Evolutionary conservation across 2,113 vertebrate genomes (phyloP), one percentile per base, ranked within the genome.

Genomic region (Cisticola juncidis): DNA sequence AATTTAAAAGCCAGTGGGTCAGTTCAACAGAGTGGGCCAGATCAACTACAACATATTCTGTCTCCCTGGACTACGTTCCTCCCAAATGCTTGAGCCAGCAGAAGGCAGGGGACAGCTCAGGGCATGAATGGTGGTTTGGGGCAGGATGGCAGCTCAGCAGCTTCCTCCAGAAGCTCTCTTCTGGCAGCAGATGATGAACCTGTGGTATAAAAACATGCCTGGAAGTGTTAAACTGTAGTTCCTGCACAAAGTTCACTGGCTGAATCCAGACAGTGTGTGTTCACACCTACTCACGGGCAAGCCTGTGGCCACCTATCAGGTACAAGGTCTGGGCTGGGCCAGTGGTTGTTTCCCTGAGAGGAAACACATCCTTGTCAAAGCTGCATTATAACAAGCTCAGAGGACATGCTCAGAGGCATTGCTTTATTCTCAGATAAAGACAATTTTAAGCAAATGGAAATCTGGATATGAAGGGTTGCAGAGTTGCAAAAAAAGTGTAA

Each of bases 71-170:
- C 13, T 8, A 70, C 12, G 16, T 58, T 3, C 4, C 11, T 33
- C 6, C 6, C 8, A 58, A 35, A 64, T 40, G 12, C 28, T 88
- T 1, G 0, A 68, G 40, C n/a, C 2, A 6, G 44, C 16, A 60
- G 38, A 60, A 86, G 44, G 12, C 42, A 64, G n/a, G 11, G 14
- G 20, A 17, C 29, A 79, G 33, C 53, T 53, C 13, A 64, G 40
- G n/a, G 9, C 33, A 31, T 11, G 26, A 53, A 26, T 2, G 14
- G 26, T 14, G 42, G 4, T 28, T 79, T 84, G 42, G 48, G 29
- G 35, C 20, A 64, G 70, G 24, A 81, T 38, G 33, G 78, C 44
- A 81, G 36, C 14, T 74, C 56, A 40, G 29, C 18, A 76, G 42
- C 38, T 86, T 77, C 38, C 38, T 80, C 28, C 54, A 53, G 33